These are phyloP conservation scores for Oxystoma pomonae DNA, from an alignment of 2,888 invertebrate species.

Conservation along the genomic window DNA sequence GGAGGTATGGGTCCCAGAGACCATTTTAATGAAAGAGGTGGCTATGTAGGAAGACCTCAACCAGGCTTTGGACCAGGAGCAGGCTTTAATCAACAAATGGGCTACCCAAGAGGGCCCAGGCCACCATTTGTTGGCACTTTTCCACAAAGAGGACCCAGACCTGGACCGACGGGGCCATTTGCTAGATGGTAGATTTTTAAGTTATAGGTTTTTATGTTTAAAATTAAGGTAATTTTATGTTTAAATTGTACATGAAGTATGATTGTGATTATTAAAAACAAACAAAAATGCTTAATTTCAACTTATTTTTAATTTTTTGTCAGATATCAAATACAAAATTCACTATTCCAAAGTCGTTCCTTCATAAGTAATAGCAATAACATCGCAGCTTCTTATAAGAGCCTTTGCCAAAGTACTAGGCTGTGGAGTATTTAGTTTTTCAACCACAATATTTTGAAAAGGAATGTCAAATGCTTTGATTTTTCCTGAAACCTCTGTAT, in stretches of 20 bases:
- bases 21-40: too few relatives aligned
- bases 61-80: neutral
- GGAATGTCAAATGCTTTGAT: constrained; percentile 39
- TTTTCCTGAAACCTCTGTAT: constrained; percentile 36
- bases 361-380: constrained; percentile 28
- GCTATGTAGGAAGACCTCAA: too few relatives aligned
- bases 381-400: constrained; percentile 39
- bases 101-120: neutral
- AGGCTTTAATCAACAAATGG: neutral
- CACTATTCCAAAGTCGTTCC: neutral
- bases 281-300: too few relatives aligned
- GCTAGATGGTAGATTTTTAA: neutral
- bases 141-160: neutral
- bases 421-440: constrained; percentile 38
- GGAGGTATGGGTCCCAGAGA: too few relatives aligned
- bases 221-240: too few relatives aligned
- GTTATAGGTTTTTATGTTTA: too few relatives aligned
- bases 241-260: too few relatives aligned
- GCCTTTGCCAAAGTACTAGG: constrained; percentile 32
- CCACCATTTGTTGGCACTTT: neutral
- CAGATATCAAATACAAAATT: neutral
- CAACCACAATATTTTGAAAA: constrained; percentile 41
- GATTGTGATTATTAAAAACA: too few relatives aligned
- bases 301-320: neutral
- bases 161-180: neutral